Evolutionary conservation across 2,113 vertebrate genomes (phyloP).

Genomic region (Gymnarchus niloticus): DNA sequence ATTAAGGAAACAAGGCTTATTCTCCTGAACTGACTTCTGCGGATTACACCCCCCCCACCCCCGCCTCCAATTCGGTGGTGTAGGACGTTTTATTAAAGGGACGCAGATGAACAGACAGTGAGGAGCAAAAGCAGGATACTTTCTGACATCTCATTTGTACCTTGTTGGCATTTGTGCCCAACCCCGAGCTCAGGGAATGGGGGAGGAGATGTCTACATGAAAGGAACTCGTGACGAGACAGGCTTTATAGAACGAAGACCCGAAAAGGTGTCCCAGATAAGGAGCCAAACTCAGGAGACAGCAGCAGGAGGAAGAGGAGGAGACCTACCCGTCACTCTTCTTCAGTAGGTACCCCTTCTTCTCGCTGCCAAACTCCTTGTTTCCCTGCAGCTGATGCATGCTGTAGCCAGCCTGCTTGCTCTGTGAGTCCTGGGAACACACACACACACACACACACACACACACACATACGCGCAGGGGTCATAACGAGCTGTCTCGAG

Average conservation of each 20-base stretch:
- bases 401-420: conserved; percentile 81
- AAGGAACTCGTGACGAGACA: neutral
- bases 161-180: too few species aligned
- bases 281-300: neutral
- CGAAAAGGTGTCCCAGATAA: neutral
- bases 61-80: neutral
- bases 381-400: conserved; percentile 84
- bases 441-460: neutral
- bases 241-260: neutral
- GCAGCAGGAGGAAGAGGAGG: neutral
- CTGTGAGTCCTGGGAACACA: conserved; percentile 70
- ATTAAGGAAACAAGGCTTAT: neutral
- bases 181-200: neutral
- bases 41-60: too few species aligned
- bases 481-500: neutral
- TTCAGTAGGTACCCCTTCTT: conserved; percentile 80
- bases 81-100: neutral
- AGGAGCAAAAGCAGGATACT: too few species aligned
- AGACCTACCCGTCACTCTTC: conserved; percentile 77
- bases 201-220: neutral
- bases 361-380: conserved; percentile 80
- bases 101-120: neutral
- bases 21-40: neutral
- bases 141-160: too few species aligned
- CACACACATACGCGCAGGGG: neutral